These are phyloP conservation scores for Monopis laevigella DNA, from an alignment of 2,888 invertebrate species.

Conservation along the genomic window DNA sequence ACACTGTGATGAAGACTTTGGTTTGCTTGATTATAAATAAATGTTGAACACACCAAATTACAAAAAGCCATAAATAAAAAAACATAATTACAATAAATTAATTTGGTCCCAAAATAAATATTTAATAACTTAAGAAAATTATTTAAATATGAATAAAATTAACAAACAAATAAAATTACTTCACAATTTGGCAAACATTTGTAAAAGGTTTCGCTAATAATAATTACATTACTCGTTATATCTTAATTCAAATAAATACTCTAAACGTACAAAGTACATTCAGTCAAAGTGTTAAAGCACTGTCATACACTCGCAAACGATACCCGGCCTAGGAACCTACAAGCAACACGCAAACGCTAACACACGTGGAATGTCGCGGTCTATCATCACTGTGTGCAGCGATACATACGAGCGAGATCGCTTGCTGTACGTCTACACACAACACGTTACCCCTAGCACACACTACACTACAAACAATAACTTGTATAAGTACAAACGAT, in stretches of 20 bases:
- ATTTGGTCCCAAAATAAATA: constrained; percentile 68
- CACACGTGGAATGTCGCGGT: too few species aligned
- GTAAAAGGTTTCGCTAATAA: constrained; percentile 56
- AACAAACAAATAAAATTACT: constrained; percentile 53
- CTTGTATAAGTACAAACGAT: too few species aligned
- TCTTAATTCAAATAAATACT: constrained; percentile 57
- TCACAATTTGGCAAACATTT: constrained; percentile 58
- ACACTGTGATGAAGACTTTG: constrained; percentile 61
- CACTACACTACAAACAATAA: too few species aligned
- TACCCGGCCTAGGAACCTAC: too few species aligned
- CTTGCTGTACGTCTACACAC: too few species aligned
- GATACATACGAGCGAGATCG: too few species aligned
- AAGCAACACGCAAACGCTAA: too few species aligned
- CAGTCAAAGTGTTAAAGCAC: too few species aligned
- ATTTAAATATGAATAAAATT: constrained; percentile 39
- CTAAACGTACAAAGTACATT: constrained; percentile 46
- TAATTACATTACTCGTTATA: constrained; percentile 43
- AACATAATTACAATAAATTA: constrained; percentile 63
- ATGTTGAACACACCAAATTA: constrained; percentile 57
- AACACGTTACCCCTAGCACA: too few species aligned
- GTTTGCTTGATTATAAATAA: constrained; percentile 65
- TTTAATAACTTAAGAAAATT: constrained; percentile 51
- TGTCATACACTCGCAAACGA: constrained; percentile 7
- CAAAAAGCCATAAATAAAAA: constrained; percentile 43
- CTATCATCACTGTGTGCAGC: too few species aligned